phyloP scores from a whole-genome alignment of 2,797 vertebrate species.

The Dicrostonyx torquatus region DNA sequence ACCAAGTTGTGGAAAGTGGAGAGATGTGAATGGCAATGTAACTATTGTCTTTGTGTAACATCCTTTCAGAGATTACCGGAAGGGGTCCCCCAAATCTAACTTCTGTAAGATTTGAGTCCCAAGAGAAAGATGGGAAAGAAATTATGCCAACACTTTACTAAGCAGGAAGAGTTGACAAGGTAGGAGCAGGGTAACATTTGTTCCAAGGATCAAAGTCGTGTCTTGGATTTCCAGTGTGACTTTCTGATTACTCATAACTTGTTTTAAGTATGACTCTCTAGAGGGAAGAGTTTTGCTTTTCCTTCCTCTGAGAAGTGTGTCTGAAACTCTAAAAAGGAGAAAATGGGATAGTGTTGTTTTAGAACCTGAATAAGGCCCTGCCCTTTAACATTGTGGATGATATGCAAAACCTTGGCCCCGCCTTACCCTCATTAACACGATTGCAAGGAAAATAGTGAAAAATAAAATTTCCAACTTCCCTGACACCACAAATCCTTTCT shows the following conservation, averaged over 20 bases:
- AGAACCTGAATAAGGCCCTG: slow-evolving; percentile 58
- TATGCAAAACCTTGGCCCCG: slow-evolving; percentile 65
- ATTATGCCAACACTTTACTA: neutral
- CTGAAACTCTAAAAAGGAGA: slow-evolving; percentile 34
- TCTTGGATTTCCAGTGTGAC: neutral
- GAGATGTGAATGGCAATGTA: neutral
- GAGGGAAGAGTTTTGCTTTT: slow-evolving; percentile 20
- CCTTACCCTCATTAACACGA: slow-evolving; percentile 71
- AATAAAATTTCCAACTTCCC: slow-evolving; percentile 70
- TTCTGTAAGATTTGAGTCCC: neutral
- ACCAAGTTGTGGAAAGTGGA: neutral
- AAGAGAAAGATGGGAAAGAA: neutral
- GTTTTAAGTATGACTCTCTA: neutral
- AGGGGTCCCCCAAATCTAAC: neutral
- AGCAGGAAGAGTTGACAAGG: neutral
- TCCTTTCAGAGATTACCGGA: neutral
- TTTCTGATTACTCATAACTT: neutral
- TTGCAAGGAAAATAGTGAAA: slow-evolving; percentile 53
- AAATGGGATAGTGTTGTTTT: slow-evolving; percentile 58
- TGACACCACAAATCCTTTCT: neutral
- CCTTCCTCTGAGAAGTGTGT: slow-evolving; percentile 53
- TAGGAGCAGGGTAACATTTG: neutral
- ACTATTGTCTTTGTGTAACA: neutral
- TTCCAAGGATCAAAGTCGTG: neutral
- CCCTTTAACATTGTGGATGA: slow-evolving; percentile 12